Evolutionary conservation across 1,140 invertebrate species (phyloP).

Genomic region (Mizuhopecten yessoensis): DNA sequence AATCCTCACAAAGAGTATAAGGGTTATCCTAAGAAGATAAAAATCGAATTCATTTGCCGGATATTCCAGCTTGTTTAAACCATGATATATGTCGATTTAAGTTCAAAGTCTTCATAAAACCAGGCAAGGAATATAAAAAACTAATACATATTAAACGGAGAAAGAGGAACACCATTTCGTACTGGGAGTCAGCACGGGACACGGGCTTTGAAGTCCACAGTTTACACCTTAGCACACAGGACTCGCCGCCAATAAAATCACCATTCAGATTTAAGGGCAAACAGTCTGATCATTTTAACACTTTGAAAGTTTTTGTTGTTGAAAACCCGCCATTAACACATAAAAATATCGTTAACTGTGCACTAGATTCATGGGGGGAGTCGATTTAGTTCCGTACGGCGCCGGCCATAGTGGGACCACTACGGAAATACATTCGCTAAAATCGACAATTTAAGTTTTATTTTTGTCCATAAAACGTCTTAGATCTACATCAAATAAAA

Average conservation of each 20-base stretch:
- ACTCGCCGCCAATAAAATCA: conserved; percentile 12
- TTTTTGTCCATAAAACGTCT: conserved; percentile 32
- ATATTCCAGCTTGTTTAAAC: background rate
- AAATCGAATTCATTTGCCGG: conserved; percentile 18
- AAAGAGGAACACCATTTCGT: background rate
- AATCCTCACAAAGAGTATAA: background rate
- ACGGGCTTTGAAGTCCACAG: background rate
- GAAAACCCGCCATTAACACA: conserved; percentile 23
- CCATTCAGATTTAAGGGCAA: conserved; percentile 32
- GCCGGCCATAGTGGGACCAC: background rate
- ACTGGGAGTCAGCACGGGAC: background rate
- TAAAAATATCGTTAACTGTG: conserved; percentile 39
- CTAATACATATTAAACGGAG: background rate
- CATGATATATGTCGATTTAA: conserved; percentile 29
- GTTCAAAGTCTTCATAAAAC: conserved; percentile 29
- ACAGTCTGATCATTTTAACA: conserved; percentile 32
- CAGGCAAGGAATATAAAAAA: conserved; percentile 34
- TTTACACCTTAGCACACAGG: background rate
- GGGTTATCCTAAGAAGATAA: conserved; percentile 27
- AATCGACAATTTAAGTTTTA: conserved; percentile 20
- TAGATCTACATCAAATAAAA: conserved; percentile 39
- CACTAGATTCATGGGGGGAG: background rate
- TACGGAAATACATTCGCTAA: conserved; percentile 33
- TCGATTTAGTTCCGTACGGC: background rate
- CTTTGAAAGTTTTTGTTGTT: conserved; percentile 29